A percentile compares a stretch with the other conserved stretches of the same genome.
Conservation (phyloP, 1,140 invertebrate genomes). For the Carposina sasakii region DNA sequence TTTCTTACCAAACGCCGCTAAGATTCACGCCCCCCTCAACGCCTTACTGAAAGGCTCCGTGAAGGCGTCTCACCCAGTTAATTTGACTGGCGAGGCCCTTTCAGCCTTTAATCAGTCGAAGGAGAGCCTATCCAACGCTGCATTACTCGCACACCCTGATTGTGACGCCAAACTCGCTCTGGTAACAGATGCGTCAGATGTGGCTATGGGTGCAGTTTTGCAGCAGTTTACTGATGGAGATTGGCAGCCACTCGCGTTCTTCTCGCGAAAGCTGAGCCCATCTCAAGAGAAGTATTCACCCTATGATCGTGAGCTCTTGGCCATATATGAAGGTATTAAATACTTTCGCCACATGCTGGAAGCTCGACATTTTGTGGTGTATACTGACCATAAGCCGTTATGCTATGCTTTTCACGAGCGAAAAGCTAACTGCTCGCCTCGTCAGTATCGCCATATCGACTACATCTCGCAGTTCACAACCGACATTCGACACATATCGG, state of each 20-base stretch:
- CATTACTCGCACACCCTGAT: slow-evolving; percentile 28
- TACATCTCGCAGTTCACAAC: slow-evolving; percentile 52
- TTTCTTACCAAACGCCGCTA: slow-evolving; percentile 30
- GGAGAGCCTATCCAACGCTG: slow-evolving; percentile 28
- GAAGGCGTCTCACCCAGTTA: slow-evolving; percentile 2
- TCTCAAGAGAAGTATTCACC: slow-evolving; percentile 15
- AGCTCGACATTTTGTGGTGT: slow-evolving; percentile 21
- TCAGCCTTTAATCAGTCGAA: slow-evolving; percentile 50
- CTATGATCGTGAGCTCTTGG: slow-evolving; percentile 16
- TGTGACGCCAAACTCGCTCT: slow-evolving; percentile 12
- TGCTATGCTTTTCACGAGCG: slow-evolving; percentile 36
- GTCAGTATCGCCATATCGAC: slow-evolving; percentile 39
- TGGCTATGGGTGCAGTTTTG: slow-evolving; percentile 35
- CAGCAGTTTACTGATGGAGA: slow-evolving; percentile 16
- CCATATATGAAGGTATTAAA: slow-evolving; percentile 19
- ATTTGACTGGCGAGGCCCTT: slow-evolving; percentile 30
- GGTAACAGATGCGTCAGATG: slow-evolving; percentile 41
- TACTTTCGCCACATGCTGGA: slow-evolving; percentile 30
- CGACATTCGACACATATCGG: slow-evolving; percentile 43
- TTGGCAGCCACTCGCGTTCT: slow-evolving; percentile 31
- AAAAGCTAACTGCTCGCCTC: slow-evolving; percentile 12
- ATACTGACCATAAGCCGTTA: slow-evolving; percentile 51
- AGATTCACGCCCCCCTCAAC: slow-evolving; percentile 14
- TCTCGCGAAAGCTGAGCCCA: slow-evolving; percentile 24
- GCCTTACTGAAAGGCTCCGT: neutral